Evolutionary conservation across 2,797 vertebrate genomes (phyloP).

Genomic region (Limosa lapponica): DNA sequence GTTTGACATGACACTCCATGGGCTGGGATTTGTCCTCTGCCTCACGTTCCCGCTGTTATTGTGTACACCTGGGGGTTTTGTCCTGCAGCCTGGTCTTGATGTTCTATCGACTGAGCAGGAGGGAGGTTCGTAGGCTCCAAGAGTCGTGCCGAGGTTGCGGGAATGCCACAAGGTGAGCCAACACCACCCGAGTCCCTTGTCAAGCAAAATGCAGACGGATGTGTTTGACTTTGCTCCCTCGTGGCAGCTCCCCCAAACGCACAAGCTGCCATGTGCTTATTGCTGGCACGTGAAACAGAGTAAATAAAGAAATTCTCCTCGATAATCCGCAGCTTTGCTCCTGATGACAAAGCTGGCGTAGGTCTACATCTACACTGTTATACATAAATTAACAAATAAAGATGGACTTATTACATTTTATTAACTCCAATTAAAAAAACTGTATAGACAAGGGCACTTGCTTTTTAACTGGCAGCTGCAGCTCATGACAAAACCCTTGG

Average conservation of each 20-base stretch:
- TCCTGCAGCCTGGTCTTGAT: background rate
- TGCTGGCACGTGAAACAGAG: background rate
- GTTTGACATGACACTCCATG: background rate
- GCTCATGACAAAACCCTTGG: background rate
- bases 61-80: background rate
- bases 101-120: background rate
- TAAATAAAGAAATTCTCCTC: background rate
- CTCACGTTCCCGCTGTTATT: background rate
- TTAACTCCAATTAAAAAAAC: background rate
- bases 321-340: background rate
- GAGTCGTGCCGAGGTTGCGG: background rate
- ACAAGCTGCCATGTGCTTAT: background rate
- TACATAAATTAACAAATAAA: background rate
- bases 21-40: background rate
- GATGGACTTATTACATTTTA: background rate
- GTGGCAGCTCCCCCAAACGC: background rate
- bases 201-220: background rate
- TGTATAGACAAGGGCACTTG: background rate
- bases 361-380: background rate
- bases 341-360: background rate
- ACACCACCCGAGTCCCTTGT: background rate
- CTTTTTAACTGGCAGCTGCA: background rate
- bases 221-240: background rate
- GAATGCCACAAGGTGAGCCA: background rate
- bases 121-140: background rate